These are phyloP conservation scores for Tiliqua scincoides DNA, from an alignment of 2,113 vertebrate genomes.

Conservation along the genomic window DNA sequence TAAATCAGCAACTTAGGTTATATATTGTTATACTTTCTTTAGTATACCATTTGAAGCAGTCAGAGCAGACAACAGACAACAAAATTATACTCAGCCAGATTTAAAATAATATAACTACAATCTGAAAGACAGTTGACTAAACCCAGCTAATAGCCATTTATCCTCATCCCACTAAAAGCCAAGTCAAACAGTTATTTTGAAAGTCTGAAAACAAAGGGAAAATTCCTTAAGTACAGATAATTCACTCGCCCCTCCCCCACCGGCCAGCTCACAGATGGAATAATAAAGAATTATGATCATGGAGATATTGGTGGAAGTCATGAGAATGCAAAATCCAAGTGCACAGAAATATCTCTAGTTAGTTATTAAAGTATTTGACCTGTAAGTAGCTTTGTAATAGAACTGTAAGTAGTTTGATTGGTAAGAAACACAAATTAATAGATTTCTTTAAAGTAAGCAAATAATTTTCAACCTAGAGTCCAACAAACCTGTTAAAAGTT, in stretches of 20 bases:
- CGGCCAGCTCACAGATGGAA: neutral
- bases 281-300: neutral
- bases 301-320: neutral
- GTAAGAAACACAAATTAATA: neutral
- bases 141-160: neutral
- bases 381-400: neutral
- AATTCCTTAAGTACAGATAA: neutral
- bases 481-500: constrained; percentile 10
- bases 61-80: neutral
- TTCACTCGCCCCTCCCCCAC: neutral
- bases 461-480: neutral
- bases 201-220: neutral
- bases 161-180: neutral
- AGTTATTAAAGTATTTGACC: neutral
- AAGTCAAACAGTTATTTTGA: neutral
- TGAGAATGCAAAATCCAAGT: neutral
- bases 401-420: neutral
- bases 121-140: neutral
- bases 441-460: neutral
- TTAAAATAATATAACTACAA: neutral
- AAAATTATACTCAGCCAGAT: neutral
- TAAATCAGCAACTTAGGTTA: neutral
- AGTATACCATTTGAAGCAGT: neutral
- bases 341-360: neutral
- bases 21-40: neutral